Evolutionary conservation across 2,797 vertebrate genomes (phyloP), one percentile per base, ranked within the genome.

Genomic region (Falco columbarius): DNA sequence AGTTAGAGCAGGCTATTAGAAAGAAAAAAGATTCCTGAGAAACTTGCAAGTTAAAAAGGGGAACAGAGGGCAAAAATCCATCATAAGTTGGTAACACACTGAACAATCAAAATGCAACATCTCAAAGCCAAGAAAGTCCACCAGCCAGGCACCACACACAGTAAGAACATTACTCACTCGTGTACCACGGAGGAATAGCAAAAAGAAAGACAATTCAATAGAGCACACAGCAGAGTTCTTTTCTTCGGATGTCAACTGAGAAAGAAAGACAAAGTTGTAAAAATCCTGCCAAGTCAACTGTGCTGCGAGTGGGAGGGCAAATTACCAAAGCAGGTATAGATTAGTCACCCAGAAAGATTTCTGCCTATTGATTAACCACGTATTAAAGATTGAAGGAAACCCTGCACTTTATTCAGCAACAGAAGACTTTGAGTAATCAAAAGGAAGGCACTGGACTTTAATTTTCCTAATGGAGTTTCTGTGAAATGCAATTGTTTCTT

Each of bases 151-250:
- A 95, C 49, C 10, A 17, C 92, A 93, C 90, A 70, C 90, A 42
- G 74, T 4, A 10, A 42, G 72, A 59, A 77, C 10, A 6, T 72
- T 96, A 97, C 96, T 97, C 96, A 96, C 96, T 95, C 83, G 4
- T 66, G 74, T 68, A 44, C 81, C 71, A 89, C 10, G 13, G 75
- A 89, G 93, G 81, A 17, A 47, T 65, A 94, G 93, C 59, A 95
- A 94, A 72, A 68, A 86, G 66, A 74, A 34, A 90, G 66, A 61
- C n/a, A 90, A 40, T 10, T 97, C 96, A 97, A 65, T 5, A 96
- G 89, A 97, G 95, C 63, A 86, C 94, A 95, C 96, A 95, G 95
- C 96, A 97, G 49, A 96, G 97, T 42, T 88, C 93, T 95, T 52
- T 95, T 86, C 96, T 91, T 80, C 59, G 59, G 81, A n/a, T 55